Evolutionary conservation across 2,888 invertebrate species (phyloP), one percentile per base, ranked within the genome.

Genomic region (Tetranychus piercei): DNA sequence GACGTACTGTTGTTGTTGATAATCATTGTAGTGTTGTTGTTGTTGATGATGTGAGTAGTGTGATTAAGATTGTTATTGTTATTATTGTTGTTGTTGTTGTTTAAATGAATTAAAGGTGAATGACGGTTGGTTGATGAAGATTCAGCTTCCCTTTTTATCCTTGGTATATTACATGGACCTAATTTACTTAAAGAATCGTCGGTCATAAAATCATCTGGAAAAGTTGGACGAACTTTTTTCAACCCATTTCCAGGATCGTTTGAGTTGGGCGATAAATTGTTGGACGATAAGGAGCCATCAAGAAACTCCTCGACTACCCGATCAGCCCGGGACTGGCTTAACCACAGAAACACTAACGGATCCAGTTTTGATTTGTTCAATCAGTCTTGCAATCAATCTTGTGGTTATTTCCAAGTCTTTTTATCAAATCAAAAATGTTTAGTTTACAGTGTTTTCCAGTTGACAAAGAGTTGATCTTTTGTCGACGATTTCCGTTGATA

Each of bases 311-410:
- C 76, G 72, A 76, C 78, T 65, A 77, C 73, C 72, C 77, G 76
- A 71, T 78, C 78, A 77, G 77, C 77, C 34, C 77, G 75, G 11
- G 77, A 77, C 75, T 78, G 78, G 73, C 78, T 77, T 45, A 78
- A 76, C 77, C 77, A 78, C 75, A 78, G 69, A 18, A 78, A 71
- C 44, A 78, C 78, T 23, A 78, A 74, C 55, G 78, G 78, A 78
- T 78, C 78, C 78, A 78, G 77, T 45, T 76, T 78, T 20, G 22
- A 23, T 20, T 69, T 34, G 34, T 34, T 34, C 34, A 34, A 34
- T 34, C 34, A 34, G 4, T 34, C 34, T 34, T 34, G 34, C 34
- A 34, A 34, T 34, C 3, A 34, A 34, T 34, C n/a, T n/a, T n/a
- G 66, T 66, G 66, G 15, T n/a, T 18, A 66, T 66, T 20, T 66